phyloP scores from a whole-genome alignment of 2,797 vertebrate genomes.

The Phoeniculus purpureus region DNA sequence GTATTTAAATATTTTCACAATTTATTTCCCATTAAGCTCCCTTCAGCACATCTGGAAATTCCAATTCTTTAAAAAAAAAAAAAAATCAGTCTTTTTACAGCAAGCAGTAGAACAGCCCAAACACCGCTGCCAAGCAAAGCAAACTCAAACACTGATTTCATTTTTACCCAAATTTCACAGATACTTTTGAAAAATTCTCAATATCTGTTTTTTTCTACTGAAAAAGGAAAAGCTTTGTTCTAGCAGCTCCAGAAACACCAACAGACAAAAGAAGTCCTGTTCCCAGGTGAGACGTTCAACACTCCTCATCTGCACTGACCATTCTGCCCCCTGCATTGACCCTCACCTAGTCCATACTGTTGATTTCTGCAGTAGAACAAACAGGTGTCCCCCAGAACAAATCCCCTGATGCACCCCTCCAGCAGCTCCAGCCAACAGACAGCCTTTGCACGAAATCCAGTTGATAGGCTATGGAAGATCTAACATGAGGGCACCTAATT shows the following conservation, averaged over 20 bases:
- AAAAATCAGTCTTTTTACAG: background rate
- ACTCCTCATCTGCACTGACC: background rate
- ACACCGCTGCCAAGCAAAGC: background rate
- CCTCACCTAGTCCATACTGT: background rate
- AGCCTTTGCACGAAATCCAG: background rate
- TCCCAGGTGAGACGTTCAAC: background rate
- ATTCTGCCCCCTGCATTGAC: background rate
- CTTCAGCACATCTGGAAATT: background rate
- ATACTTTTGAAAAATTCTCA: background rate
- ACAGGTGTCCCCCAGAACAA: background rate
- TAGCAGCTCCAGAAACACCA: background rate
- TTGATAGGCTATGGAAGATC: background rate
- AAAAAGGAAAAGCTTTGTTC: background rate
- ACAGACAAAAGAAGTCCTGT: background rate
- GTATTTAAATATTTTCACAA: background rate
- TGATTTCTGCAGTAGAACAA: background rate
- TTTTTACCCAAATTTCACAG: conserved; percentile 15
- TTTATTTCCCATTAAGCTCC: background rate
- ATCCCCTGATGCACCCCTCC: background rate
- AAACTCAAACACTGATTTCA: background rate
- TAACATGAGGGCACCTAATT: background rate
- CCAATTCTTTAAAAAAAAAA: background rate
- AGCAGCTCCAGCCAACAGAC: background rate
- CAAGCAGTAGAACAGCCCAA: background rate
- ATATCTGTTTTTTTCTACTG: background rate